Evolutionary conservation across 2,113 vertebrate species (phyloP).

Genomic region (Astatotilapia flaviijosephi): DNA sequence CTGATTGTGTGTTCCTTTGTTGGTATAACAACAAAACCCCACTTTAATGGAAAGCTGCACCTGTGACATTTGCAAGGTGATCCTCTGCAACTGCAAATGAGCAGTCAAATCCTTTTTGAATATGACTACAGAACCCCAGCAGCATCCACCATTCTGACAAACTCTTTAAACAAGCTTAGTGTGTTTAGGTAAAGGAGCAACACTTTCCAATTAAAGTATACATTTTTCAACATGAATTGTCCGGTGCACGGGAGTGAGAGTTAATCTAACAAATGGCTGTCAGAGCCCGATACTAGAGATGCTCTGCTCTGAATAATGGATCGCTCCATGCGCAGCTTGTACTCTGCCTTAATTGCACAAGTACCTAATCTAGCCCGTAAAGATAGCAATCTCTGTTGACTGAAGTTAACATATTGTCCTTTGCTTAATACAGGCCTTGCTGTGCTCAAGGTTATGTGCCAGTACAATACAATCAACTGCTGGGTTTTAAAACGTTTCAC

Average conservation of each 20-base stretch:
- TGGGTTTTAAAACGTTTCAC: not conserved
- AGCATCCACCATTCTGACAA: not conserved
- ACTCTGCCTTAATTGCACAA: slow-evolving; percentile 22
- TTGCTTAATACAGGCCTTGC: not conserved
- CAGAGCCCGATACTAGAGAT: slow-evolving; percentile 30
- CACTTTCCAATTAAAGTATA: slow-evolving; percentile 16
- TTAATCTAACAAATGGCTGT: slow-evolving; percentile 68
- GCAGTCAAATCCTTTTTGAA: not conserved
- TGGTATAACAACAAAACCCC: not conserved
- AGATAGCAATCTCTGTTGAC: slow-evolving; percentile 35
- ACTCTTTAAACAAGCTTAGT: not conserved
- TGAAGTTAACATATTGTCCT: slow-evolving; percentile 16
- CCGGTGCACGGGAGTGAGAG: slow-evolving; percentile 31
- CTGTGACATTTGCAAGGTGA: slow-evolving; percentile 9
- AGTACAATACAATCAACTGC: not conserved
- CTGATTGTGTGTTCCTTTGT: not conserved
- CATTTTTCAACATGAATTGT: not conserved
- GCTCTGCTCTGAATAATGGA: slow-evolving; percentile 60
- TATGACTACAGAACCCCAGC: not conserved
- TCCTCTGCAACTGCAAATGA: not conserved
- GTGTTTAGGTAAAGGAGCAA: not conserved
- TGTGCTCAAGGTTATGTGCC: slow-evolving; percentile 12
- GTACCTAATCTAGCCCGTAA: not conserved
- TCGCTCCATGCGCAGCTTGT: slow-evolving; percentile 33
- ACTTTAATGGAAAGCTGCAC: not conserved